phyloP scores from a whole-genome alignment of 2,113 vertebrate genomes.

The Myiozetetes cayanensis region DNA sequence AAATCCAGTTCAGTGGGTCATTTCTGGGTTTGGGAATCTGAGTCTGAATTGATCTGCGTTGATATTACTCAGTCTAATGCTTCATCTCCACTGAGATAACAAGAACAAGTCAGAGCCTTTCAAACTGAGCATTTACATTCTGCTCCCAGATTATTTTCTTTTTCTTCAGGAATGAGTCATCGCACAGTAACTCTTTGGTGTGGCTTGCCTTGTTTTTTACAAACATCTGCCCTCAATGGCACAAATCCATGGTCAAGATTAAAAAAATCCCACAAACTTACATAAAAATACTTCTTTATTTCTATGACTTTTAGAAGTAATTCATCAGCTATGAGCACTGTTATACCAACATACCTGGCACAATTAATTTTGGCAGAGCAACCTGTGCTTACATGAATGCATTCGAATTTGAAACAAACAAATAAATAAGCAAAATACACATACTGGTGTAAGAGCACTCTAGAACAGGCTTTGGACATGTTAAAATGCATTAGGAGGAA shows the following conservation, averaged over 20 bases:
- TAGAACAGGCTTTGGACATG: not conserved
- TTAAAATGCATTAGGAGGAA: not conserved
- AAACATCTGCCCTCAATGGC: not conserved
- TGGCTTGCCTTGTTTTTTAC: not conserved
- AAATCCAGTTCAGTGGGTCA: not conserved
- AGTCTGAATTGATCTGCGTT: not conserved
- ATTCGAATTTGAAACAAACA: not conserved
- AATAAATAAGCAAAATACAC: not conserved
- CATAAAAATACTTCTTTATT: not conserved
- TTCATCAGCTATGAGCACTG: not conserved
- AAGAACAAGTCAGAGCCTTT: not conserved
- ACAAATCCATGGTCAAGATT: not conserved
- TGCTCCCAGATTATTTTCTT: not conserved
- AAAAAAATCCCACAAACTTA: not conserved
- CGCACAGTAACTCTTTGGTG: not conserved
- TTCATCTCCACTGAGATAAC: not conserved
- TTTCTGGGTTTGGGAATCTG: not conserved
- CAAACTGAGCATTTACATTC: not conserved
- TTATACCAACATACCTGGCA: not conserved
- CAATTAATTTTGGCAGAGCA: not conserved
- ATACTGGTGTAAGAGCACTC: not conserved
- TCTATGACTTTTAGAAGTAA: not conserved
- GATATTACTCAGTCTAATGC: not conserved
- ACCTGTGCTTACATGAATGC: fast-evolving
- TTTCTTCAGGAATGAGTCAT: not conserved